Conservation (phyloP, 2,113 vertebrate genomes). For the Peromyscus californicus region DNA sequence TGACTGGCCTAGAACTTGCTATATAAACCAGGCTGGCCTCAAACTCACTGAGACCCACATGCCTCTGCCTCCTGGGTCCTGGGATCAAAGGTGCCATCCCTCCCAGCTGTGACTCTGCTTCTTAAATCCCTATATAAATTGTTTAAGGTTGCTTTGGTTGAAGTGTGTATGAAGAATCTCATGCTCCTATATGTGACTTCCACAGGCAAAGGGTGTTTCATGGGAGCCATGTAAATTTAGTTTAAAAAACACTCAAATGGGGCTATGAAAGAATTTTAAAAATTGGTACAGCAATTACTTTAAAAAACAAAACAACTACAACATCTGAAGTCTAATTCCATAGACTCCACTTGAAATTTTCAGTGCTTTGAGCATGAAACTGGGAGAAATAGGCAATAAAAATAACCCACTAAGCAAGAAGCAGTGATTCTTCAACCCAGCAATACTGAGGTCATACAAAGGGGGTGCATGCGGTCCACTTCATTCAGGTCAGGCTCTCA, state of each 20-base stretch:
- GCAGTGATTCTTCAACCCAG: not conserved
- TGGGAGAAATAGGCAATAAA: not conserved
- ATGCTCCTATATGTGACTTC: not conserved
- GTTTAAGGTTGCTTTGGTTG: not conserved
- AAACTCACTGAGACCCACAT: not conserved
- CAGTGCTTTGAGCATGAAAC: not conserved
- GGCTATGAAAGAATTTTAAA: not conserved
- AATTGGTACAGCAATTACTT: not conserved
- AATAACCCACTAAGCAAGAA: not conserved
- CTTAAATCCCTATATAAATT: not conserved
- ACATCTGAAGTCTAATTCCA: not conserved
- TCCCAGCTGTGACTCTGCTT: not conserved
- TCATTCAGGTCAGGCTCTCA: not conserved
- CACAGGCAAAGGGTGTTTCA: not conserved
- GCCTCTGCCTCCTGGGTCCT: not conserved
- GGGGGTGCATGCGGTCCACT: too few species aligned
- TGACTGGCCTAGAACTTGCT: not conserved
- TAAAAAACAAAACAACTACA: not conserved
- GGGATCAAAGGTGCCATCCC: too few species aligned
- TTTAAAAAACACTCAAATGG: not conserved
- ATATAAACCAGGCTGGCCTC: not conserved
- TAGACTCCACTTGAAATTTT: not conserved
- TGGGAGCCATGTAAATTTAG: not conserved
- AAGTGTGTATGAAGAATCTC: not conserved
- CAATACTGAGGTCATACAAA: not conserved